Percentiles rank a stretch among this genome's conserved stretches.
These are phyloP conservation scores for Clarias pachynema DNA, from an alignment of 2,797 vertebrate species.

Conservation along the genomic window DNA sequence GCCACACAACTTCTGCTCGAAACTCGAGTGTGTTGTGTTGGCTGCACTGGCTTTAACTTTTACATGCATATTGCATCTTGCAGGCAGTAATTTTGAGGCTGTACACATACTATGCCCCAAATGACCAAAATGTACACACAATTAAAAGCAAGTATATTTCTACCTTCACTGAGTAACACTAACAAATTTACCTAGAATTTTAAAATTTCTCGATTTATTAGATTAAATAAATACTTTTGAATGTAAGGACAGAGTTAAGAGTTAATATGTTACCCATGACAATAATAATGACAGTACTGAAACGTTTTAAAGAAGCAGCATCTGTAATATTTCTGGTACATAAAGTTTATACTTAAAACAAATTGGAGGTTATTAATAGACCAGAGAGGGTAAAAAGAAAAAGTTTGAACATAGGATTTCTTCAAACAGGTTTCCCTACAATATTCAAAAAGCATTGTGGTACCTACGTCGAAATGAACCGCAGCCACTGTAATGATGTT, in stretches of 20 bases:
- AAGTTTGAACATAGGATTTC: not conserved
- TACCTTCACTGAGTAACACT: not conserved
- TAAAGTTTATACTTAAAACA: not conserved
- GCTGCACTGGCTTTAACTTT: too few species aligned
- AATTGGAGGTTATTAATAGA: not conserved
- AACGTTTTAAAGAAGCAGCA: not conserved
- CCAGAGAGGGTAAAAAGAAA: not conserved
- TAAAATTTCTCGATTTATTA: not conserved
- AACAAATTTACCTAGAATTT: not conserved
- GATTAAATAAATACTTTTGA: not conserved
- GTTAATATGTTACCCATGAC: not conserved
- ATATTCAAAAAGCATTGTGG: not conserved
- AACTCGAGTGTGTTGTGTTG: too few species aligned
- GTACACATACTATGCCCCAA: too few species aligned
- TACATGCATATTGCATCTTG: too few species aligned
- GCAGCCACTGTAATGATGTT: not conserved
- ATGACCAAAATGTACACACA: too few species aligned
- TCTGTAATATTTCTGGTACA: not conserved
- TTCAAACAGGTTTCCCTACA: not conserved
- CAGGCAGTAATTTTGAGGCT: too few species aligned
- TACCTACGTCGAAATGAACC: not conserved
- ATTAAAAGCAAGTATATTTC: too few species aligned
- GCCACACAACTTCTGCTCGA: too few species aligned
- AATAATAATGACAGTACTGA: not conserved
- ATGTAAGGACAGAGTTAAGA: not conserved